Conservation (phyloP, 1,140 invertebrate genomes). For the Octopus bimaculoides region DNA sequence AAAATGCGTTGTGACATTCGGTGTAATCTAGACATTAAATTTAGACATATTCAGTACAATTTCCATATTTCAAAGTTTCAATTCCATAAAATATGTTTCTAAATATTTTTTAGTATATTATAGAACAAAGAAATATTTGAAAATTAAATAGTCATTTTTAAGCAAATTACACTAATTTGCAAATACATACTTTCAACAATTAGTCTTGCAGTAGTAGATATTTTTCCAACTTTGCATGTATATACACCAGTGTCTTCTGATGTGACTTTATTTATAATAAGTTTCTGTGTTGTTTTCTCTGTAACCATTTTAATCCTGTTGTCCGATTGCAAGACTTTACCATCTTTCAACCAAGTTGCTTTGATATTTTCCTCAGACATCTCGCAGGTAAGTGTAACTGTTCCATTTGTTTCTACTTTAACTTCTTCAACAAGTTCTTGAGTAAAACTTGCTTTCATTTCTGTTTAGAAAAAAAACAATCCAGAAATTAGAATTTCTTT, state of each 20-base stretch:
- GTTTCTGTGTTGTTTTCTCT: slow-evolving; percentile 45
- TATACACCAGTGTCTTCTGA: slow-evolving; percentile 46
- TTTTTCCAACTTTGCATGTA: slow-evolving; percentile 46
- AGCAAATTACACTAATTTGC: too few species aligned
- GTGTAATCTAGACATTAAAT: too few species aligned
- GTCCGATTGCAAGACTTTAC: slow-evolving; percentile 60
- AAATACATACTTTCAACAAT: slow-evolving; percentile 42
- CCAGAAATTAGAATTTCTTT: too few species aligned
- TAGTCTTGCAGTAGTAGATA: slow-evolving; percentile 40
- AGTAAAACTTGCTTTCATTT: not conserved
- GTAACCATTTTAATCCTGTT: slow-evolving; percentile 73
- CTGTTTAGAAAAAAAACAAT: too few species aligned
- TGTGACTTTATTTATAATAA: slow-evolving; percentile 44
- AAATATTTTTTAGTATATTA: too few species aligned
- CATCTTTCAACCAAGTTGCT: slow-evolving; percentile 80
- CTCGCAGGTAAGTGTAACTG: slow-evolving; percentile 22
- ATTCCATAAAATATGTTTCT: too few species aligned
- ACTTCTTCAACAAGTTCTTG: not conserved
- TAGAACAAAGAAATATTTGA: too few species aligned
- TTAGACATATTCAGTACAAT: too few species aligned
- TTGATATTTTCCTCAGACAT: slow-evolving; percentile 31
- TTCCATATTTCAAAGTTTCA: too few species aligned
- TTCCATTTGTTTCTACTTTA: not conserved
- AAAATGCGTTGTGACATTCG: too few species aligned
- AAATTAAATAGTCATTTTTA: too few species aligned